phyloP scores from a whole-genome alignment of 2,888 invertebrate genomes.

The Amblyteles armatorius region DNA sequence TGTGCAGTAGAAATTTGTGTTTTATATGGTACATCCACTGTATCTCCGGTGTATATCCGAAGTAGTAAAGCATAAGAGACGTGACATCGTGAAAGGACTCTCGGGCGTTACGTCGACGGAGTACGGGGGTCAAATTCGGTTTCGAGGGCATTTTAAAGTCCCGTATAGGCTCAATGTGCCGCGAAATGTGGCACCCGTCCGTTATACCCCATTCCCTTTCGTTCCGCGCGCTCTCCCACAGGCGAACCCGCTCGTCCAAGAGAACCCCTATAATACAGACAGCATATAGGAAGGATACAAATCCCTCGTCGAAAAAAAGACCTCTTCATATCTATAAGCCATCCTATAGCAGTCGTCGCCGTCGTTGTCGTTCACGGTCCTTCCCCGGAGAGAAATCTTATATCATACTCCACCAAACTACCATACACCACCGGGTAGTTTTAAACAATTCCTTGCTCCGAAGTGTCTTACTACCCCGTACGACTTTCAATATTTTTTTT shows the following conservation, averaged over 20 bases:
- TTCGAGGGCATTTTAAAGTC: constrained; percentile 79
- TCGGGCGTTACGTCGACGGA: constrained; percentile 51
- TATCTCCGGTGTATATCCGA: constrained; percentile 19
- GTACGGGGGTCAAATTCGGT: constrained; percentile 70
- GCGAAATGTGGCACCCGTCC: constrained; percentile 79
- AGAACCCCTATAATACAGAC: constrained; percentile 76
- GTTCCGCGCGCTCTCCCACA: constrained; percentile 46
- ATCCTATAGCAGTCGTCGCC: constrained; percentile 60
- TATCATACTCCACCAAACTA: constrained; percentile 22
- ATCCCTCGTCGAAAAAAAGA: constrained; percentile 74
- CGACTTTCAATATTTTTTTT: constrained; percentile 26
- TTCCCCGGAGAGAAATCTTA: constrained; percentile 57
- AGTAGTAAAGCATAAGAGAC: constrained; percentile 41
- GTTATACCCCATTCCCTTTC: constrained; percentile 30
- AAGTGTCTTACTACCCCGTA: constrained; percentile 51
- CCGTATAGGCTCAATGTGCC: constrained; percentile 80
- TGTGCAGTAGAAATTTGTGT: constrained; percentile 38
- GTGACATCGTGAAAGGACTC: constrained; percentile 63
- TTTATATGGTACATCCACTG: constrained; percentile 16
- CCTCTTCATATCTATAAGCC: constrained; percentile 79
- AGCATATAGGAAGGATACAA: constrained; percentile 78
- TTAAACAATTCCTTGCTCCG: constrained; percentile 70
- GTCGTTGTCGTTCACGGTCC: constrained; percentile 59
- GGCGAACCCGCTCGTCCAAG: constrained; percentile 66
- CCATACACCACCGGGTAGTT: constrained; percentile 59